Conservation (phyloP, 1,140 invertebrate genomes). For the Cydia fagiglandana region DNA sequence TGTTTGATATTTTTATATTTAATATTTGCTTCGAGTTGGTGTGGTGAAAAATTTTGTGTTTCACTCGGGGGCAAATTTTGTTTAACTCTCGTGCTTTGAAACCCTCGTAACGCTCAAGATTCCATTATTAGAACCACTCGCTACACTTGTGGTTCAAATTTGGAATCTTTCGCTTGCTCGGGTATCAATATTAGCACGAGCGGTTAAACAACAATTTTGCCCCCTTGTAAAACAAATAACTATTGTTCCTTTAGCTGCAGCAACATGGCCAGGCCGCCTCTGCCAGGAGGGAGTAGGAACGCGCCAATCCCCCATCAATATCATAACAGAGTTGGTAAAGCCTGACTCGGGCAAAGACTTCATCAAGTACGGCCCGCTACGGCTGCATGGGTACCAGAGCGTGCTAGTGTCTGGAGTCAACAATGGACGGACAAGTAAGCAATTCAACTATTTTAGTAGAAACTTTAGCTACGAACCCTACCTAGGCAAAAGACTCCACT, state of each 20-base stretch:
- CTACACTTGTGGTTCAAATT: no score
- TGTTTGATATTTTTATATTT: no score
- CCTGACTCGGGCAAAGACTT: slow-evolving; percentile 53
- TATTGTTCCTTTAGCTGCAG: slow-evolving; percentile 43
- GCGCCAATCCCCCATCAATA: slow-evolving; percentile 67
- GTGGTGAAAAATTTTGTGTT: no score
- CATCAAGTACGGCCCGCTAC: slow-evolving; percentile 57
- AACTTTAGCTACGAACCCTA: background rate
- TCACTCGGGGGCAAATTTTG: no score
- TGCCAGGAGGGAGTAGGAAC: slow-evolving; percentile 53
- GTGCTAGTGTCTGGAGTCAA: slow-evolving; percentile 57
- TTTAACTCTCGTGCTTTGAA: no score
- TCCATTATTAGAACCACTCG: no score
- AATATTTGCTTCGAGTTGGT: no score
- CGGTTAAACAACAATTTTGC: no score
- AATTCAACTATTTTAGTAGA: background rate
- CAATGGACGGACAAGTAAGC: slow-evolving; percentile 63
- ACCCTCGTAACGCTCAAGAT: no score
- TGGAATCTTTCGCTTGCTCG: no score
- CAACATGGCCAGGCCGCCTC: slow-evolving; percentile 52
- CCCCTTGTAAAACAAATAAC: no score
- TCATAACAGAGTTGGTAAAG: slow-evolving; percentile 45
- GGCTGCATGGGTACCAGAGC: slow-evolving; percentile 54
- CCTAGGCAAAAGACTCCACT: background rate
- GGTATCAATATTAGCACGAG: no score